Evolutionary conservation across 2,888 invertebrate species (phyloP), one percentile per base, ranked within the genome.

Genomic region (Sialis fuliginosa): DNA sequence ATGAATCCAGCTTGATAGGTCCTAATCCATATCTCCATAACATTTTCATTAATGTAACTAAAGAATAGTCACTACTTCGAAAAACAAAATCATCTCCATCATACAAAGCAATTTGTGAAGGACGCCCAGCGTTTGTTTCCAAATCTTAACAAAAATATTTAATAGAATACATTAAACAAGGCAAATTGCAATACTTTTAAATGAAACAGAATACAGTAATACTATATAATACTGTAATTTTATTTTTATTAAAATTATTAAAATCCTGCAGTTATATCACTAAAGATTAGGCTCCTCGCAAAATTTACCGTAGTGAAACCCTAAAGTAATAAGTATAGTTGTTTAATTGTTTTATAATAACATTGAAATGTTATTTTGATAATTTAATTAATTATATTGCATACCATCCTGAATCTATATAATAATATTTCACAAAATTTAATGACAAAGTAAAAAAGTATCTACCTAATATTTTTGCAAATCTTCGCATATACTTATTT

Each of bases 11-110:
- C 46, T 60, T 60, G 46, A 68, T 60, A 6, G 70, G 60, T 48
- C 70, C 66, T 47, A 67, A 59, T 6, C 77, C 76, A 60, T 78
- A 79, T 52, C 71, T 61, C 63, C 69, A 73, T 12, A 76, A 50
- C 47, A 76, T 55, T 56, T 69, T 70, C 1, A 60, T 51, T 8
- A 66, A 44, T 5, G 67, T 71, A 3, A 71, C 40, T 4, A 66
- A 32, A 6, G 59, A 52, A 62, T 66, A 74, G 12, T 60, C 54
- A 53, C 71, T 71, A 47, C 72, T 70, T 42, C 62, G 54, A 51
- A 73, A 71, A n/a, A 71, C 60, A 56, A 73, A 66, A 50, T 71
- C 63, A 35, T 68, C 56, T 4, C 71, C 72, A 58, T 73, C 65
- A 62, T 66, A 74, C 12, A 77, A 60, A 2, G 69, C 73, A 50